Evolutionary conservation across 2,888 invertebrate genomes (phyloP), one percentile per base, ranked within the genome.

Genomic region (Drosophila macrospina): DNA sequence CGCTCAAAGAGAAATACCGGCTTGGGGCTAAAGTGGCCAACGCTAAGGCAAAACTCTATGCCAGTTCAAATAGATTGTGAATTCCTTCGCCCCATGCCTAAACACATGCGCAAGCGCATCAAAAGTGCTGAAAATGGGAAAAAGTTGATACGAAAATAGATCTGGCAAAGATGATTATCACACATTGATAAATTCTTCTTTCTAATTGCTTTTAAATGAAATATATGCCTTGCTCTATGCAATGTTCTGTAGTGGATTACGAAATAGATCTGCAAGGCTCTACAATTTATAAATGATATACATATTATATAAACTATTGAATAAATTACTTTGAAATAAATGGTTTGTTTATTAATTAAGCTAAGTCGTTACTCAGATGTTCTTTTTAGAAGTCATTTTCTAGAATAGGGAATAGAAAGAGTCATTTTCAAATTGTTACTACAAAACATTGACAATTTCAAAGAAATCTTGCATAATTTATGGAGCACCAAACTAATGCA

Each of bases 51-150:
- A 66, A 89, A 91, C 37, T 91, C 92, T 10, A 92, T 92, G 92
- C 92, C 92, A 2, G 92, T 92, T 0, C 92, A 92, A 89, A 92
- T 92, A 32, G 92, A 92, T 56, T 90, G 90, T 32, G 91, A 92
- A 69, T 78, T 92, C 15, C 90, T 92, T 41, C 84, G 92, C 44
- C 85, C 91, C 37, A 75, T 92, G 4, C 92, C 92, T 6, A 92
- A 92, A 51, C 91, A 92, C 36, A 84, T 90, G 80, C 79, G 90
- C 44, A 92, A 90, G 63, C 89, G 91, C 15, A 86, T 91, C 1
- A 88, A 85, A 69, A 92, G 92, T 52, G 92, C 92, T 26, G 91
- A 90, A 42, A 68, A 67, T 26, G 77, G 63, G 15, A 64, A 75
- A 2, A 55, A 62, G 32, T 68, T 79, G 30, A 64, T 41, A 24